Evolutionary conservation across 2,113 vertebrate species (phyloP), one percentile per base, ranked within the genome.

Genomic region (Silurus meridionalis): DNA sequence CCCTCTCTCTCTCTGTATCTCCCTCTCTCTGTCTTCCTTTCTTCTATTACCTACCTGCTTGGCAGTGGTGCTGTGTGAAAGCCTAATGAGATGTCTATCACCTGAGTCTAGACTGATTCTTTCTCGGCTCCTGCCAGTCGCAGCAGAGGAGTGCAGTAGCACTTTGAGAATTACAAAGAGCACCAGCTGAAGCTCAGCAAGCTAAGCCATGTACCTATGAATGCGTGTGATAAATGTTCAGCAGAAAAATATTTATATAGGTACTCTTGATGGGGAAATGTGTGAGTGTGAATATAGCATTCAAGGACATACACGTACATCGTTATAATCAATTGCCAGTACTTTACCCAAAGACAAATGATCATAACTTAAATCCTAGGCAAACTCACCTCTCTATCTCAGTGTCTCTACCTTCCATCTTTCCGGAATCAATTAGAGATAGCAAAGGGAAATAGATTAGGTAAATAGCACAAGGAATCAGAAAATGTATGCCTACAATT

Each of bases 41-140:
- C 80, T 79, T 83, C 90, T 80, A 91, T 80, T 80, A 80, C 91
- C 91, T 90, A 90, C 89, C 89, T 90, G 90, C 74, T 69, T 85
- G 93, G 91, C 89, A 89, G 81, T 88, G 91, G 89, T 87, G 88
- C 90, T 90, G 85, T 88, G 91, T 88, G 89, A 89, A 88, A 91
- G 92, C 90, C 93, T 95, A 95, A 95, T 95, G 94, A 95, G 95
- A 95, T 93, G 94, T 94, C 94, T 94, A 93, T 94, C 92, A 92
- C 94, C 94, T 94, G 91, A 86, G 93, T 95, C 94, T 94, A 94
- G 94, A 94, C 94, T 78, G 88, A 89, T 92, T 91, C 91, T 37
- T 37, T 90, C 88, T 90, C 88, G 87, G 90, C 87, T 88, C 89
- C 90, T 92, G 90, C 92, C 72, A 86, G 87, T 88, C 84, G 87